Evolutionary conservation across 1,140 invertebrate species (phyloP).

Genomic region (Leptinotarsa texana): DNA sequence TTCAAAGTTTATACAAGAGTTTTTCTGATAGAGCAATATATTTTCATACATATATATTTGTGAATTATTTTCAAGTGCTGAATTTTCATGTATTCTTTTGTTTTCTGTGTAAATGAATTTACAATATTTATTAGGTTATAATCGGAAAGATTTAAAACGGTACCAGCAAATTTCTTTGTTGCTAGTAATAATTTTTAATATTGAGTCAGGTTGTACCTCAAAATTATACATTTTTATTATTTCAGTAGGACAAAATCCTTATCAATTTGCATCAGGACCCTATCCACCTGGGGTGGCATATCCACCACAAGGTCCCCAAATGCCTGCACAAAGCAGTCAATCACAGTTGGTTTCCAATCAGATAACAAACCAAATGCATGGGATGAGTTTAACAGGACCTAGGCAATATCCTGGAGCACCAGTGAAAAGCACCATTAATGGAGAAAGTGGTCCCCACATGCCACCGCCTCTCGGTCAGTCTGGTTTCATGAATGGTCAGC

Average conservation of each 20-base stretch:
- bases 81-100: too few relatives aligned
- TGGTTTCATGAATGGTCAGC: slow-evolving; percentile 40
- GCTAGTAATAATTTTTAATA: too few relatives aligned
- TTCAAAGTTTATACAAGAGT: too few relatives aligned
- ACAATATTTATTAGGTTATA: too few relatives aligned
- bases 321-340: slow-evolving; percentile 27
- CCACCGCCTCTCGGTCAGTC: slow-evolving; percentile 41
- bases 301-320: slow-evolving; percentile 21
- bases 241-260: slow-evolving; percentile 27
- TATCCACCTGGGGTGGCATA: not conserved
- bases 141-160: too few relatives aligned
- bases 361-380: slow-evolving; percentile 55
- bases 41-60: too few relatives aligned
- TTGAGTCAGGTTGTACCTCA: too few relatives aligned
- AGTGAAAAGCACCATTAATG: slow-evolving; percentile 40
- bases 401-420: slow-evolving; percentile 29
- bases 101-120: too few relatives aligned
- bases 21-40: too few relatives aligned
- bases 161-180: too few relatives aligned
- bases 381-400: slow-evolving; percentile 51
- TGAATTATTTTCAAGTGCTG: too few relatives aligned
- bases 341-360: slow-evolving; percentile 39
- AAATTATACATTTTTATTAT: not conserved
- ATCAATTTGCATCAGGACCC: slow-evolving; percentile 26
- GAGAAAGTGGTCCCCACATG: slow-evolving; percentile 45